A percentile compares a stretch with the other conserved stretches of the same genome.
These are phyloP conservation scores for Dendrolimus kikuchii DNA, from an alignment of 1,140 invertebrate species.

Conservation along the genomic window DNA sequence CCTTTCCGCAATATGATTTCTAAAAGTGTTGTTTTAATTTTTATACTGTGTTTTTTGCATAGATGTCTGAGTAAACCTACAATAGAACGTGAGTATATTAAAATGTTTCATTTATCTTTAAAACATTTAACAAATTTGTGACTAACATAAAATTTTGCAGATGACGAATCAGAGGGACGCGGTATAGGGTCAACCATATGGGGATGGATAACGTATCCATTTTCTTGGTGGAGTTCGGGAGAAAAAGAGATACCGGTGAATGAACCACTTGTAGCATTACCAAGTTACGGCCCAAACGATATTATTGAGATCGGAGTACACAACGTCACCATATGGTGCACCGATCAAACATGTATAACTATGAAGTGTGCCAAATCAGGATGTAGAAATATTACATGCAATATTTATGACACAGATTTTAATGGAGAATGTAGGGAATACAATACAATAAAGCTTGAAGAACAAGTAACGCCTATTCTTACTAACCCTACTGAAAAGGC, in stretches of 20 bases:
- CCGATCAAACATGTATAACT: constrained; percentile 64
- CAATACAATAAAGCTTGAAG: constrained; percentile 37
- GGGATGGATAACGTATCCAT: constrained; percentile 66
- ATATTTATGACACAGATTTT: constrained; percentile 66
- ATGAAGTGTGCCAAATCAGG: constrained; percentile 50
- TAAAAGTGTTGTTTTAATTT: constrained; percentile 30
- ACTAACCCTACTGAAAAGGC: neutral
- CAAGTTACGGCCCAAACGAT: constrained; percentile 22
- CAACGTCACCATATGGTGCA: constrained; percentile 59
- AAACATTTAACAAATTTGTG: neutral
- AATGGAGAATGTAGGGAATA: constrained; percentile 62
- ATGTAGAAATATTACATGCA: constrained; percentile 57
- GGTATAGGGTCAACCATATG: constrained; percentile 59
- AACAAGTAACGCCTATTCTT: constrained; percentile 10
- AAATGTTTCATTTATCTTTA: neutral
- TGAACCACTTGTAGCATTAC: constrained; percentile 22
- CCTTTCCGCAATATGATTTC: constrained; percentile 33
- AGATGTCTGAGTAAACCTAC: constrained; percentile 35
- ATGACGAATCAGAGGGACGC: constrained; percentile 40
- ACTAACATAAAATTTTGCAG: constrained; percentile 39
- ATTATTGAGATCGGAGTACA: constrained; percentile 40
- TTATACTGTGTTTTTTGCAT: constrained; percentile 34
- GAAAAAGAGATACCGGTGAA: constrained; percentile 24
- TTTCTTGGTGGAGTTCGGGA: constrained; percentile 51
- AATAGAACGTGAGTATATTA: constrained; percentile 33